Evolutionary conservation across 1,140 invertebrate genomes (phyloP), one percentile per base, ranked within the genome.

Genomic region (Eufriesea mexicana): DNA sequence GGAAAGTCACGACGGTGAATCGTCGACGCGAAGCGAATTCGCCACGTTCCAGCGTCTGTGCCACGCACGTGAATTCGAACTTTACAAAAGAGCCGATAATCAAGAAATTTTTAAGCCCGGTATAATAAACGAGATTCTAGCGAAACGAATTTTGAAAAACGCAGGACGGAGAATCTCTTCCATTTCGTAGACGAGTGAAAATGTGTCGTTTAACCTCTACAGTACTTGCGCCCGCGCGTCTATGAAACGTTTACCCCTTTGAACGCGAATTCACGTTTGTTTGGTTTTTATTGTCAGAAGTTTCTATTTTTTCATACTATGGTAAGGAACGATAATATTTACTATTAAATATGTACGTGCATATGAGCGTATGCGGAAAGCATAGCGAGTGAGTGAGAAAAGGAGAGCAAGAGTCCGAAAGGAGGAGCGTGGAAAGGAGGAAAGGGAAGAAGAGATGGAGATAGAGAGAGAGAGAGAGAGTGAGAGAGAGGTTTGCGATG

Each of bases 241-340:
- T 18, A 9, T 64, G 71, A 78, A 83, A 84, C 83, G 57, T 64
- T 75, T 61, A 68, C 87, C 85, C 90, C 90, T 74, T 84, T 88
- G 91, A 90, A 90, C 82, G 90, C 88, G 79, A 71, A 91, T 92
- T 94, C 90, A 91, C 84, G 91, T 94, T 93, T 93, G 92, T 94
- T 94, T 94, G 91, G 90, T 94, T 94, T 92, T 93, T 92, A 94
- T 92, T 94, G 90, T 94, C 93, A 94, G 91, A 94, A 94, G 92
- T 94, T 94, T 94, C 94, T 94, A 94, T 94, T 94, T 94, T 94
- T 94, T 92, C 93, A 94, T 94, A 93, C 92, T 93, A 94, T 83
- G 86, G 92, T 92, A 93, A 93, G 89, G 89, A 80, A 91, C 84
- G 90, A 94, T 90, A 91, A 94, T 93, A 92, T 92, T 92, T 91